Conservation (phyloP, 2,113 vertebrate genomes). For the Todiramphus saurophagus region DNA sequence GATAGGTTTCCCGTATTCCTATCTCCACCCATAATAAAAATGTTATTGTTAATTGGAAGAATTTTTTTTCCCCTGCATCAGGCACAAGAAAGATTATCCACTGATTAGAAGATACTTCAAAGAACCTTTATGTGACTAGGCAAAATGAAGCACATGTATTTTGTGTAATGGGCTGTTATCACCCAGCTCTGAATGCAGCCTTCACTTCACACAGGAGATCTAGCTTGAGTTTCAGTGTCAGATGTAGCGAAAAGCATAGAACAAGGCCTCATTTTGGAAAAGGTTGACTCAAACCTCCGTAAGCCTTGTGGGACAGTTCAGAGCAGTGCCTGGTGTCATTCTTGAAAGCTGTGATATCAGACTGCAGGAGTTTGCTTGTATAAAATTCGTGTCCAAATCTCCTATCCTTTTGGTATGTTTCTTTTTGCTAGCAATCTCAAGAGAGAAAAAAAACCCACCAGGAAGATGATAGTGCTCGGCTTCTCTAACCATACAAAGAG, state of each 20-base stretch:
- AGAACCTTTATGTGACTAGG: not conserved
- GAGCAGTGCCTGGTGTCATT: not conserved
- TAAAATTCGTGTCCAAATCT: not conserved
- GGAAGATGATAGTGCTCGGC: not conserved
- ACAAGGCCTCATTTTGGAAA: not conserved
- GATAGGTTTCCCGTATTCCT: not conserved
- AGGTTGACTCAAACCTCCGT: not conserved
- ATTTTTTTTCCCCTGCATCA: not conserved
- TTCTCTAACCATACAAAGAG: not conserved
- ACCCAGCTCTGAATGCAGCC: not conserved
- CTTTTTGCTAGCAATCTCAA: not conserved
- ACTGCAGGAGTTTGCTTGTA: not conserved
- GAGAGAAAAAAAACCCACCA: not conserved
- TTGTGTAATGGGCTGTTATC: not conserved
- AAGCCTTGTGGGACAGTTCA: not conserved
- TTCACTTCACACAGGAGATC: not conserved
- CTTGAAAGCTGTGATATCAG: accelerated
- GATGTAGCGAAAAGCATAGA: not conserved
- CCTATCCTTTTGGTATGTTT: not conserved
- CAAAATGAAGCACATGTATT: not conserved
- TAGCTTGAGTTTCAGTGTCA: not conserved
- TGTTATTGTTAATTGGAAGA: not conserved
- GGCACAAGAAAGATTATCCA: not conserved
- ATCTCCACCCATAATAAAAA: not conserved
- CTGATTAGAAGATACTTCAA: not conserved